Evolutionary conservation across 1,140 invertebrate species (phyloP).

Genomic region (Aphelenchoides besseyi): DNA sequence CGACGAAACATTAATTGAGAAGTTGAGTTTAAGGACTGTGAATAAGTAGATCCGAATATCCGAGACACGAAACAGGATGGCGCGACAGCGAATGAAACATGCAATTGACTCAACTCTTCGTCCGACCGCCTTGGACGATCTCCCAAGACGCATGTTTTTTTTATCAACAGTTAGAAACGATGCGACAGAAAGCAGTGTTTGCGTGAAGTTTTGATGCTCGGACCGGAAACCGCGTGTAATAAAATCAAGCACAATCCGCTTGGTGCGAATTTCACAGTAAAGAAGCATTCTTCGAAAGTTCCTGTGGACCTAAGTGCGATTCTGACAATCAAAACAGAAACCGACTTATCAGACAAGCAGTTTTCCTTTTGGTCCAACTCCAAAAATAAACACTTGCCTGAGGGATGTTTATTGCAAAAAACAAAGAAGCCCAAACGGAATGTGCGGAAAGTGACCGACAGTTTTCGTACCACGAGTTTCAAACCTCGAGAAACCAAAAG

Average conservation of each 20-base stretch:
- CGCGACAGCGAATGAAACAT: neutral
- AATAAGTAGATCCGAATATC: neutral
- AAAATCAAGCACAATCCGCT: neutral
- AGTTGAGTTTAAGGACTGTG: neutral
- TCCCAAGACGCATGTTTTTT: neutral
- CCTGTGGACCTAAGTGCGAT: neutral
- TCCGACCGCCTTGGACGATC: neutral
- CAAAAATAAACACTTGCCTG: too few relatives aligned
- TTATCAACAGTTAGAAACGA: neutral
- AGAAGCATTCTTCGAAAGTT: neutral
- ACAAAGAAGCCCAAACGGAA: too few relatives aligned
- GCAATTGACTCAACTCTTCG: neutral
- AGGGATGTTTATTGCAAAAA: too few relatives aligned
- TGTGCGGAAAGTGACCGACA: neutral
- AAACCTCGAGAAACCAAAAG: too few relatives aligned
- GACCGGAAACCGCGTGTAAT: neutral
- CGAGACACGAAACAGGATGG: neutral
- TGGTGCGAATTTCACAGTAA: neutral
- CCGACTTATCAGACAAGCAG: neutral
- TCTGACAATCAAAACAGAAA: neutral
- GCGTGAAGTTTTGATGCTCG: neutral
- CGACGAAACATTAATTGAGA: neutral
- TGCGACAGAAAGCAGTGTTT: neutral
- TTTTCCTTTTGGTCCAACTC: too few relatives aligned
- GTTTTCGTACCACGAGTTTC: too few relatives aligned